A percentile compares a stretch with the other conserved stretches of the same genome.
Conservation (phyloP, 2,797 vertebrate genomes). For the Yasuhikotakia modesta region DNA sequence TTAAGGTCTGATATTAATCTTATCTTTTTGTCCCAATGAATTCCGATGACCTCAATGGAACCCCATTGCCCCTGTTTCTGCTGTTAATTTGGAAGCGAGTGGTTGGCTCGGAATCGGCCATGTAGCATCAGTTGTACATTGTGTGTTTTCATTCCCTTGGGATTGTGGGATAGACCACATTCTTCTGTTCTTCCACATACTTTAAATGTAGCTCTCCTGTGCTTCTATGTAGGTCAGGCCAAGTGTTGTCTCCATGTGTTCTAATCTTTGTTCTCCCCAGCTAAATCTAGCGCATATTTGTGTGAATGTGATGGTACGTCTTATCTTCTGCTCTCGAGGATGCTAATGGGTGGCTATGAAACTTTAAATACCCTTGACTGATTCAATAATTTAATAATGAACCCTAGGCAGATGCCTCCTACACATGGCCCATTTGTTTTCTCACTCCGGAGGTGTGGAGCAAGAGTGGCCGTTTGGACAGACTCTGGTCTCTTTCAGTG, state of each 20-base stretch:
- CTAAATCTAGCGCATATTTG: conserved; percentile 19
- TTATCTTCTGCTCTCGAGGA: conserved; percentile 47
- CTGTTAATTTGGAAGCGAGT: conserved; percentile 20
- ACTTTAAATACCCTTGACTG: conserved; percentile 71
- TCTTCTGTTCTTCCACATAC: conserved; percentile 11
- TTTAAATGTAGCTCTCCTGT: conserved; percentile 5
- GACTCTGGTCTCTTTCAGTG: not conserved
- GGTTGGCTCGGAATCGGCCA: not conserved
- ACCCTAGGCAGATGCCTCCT: conserved; percentile 63
- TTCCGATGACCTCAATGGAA: conserved; percentile 24
- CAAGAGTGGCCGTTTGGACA: conserved; percentile 20
- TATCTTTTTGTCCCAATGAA: not conserved
- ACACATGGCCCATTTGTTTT: conserved; percentile 50
- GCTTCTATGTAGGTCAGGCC: conserved; percentile 48
- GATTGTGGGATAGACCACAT: conserved; percentile 2
- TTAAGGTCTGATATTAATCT: not conserved
- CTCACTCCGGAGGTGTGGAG: conserved; percentile 34
- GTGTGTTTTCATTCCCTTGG: not conserved
- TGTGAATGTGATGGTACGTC: conserved; percentile 32
- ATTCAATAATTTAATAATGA: conserved; percentile 77
- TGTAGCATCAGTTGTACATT: not conserved
- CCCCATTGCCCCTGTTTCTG: not conserved
- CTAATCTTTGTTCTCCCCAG: conserved; percentile 8
- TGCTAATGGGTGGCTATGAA: conserved; percentile 74
- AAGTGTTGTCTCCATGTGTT: conserved; percentile 4